phyloP scores from a whole-genome alignment of 2,113 vertebrate genomes.

The Emydura subglobosa region DNA sequence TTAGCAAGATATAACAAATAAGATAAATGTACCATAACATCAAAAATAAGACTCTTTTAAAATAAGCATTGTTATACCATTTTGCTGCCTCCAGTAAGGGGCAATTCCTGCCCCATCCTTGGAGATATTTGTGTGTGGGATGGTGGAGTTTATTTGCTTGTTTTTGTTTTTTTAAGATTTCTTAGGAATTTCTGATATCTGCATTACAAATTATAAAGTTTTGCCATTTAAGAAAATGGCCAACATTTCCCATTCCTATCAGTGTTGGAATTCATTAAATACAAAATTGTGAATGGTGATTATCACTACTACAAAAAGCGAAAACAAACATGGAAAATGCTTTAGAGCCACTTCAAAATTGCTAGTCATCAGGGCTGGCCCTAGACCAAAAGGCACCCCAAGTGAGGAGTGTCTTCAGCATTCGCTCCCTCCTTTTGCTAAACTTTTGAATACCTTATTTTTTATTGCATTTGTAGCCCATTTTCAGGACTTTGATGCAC shows the following conservation, averaged over 20 bases:
- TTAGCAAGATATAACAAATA: not conserved
- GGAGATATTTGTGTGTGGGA: not conserved
- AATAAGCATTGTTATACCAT: not conserved
- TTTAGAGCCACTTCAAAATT: not conserved
- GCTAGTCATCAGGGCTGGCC: not conserved
- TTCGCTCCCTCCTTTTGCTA: too few relatives aligned
- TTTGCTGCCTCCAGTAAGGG: not conserved
- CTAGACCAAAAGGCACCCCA: too few relatives aligned
- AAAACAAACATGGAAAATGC: not conserved
- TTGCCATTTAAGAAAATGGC: not conserved
- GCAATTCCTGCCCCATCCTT: not conserved
- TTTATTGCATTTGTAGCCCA: too few relatives aligned
- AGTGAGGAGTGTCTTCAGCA: too few relatives aligned
- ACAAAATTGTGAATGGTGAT: not conserved
- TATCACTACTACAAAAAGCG: not conserved
- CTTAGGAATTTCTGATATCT: not conserved
- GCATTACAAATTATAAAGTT: not conserved
- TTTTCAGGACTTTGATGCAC: too few relatives aligned
- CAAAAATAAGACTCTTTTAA: not conserved
- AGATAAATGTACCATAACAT: not conserved
- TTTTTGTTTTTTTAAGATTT: not conserved
- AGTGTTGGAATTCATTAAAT: not conserved
- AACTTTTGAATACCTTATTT: too few relatives aligned
- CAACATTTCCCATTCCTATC: not conserved
- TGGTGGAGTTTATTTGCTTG: rapidly evolving